Evolutionary conservation across 2,888 invertebrate species (phyloP), one percentile per base, ranked within the genome.

Genomic region (Troides aeacus): DNA sequence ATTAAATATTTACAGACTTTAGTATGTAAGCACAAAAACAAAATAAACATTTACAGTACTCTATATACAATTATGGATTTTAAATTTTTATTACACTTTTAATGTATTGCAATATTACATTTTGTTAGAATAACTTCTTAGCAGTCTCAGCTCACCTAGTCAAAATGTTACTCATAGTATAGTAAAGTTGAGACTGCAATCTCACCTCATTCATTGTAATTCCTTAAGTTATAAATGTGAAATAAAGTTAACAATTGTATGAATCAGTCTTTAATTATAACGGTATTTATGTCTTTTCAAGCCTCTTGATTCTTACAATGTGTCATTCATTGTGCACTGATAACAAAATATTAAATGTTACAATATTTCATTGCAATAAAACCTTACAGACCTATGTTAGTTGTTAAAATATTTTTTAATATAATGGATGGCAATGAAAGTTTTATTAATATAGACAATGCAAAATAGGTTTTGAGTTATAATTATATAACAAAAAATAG

Each of bases 231-330:
- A 77, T 84, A 84, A 81, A 78, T 83, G 82, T 78, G 80, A 80
- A 90, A 86, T 90, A 88, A 87, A 84, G 80, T 83, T 77, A 81
- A 81, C 84, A 88, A 89, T 88, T 86, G 85, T 85, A 86, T 88
- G 82, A 84, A 78, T 92, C 91, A 91, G 92, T 92, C 91, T 92
- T 92, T 90, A 72, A 87, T 89, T 92, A 81, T 6, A 50, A 39
- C 8, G 64, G 67, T 63, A 71, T 66, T 46, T 65, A 39, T 50
- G 23, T 58, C 53, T 65, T 63, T 56, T 62, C 46, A 46, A 42
- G 24, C 46, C n/a, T 66, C 42, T 66, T 65, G 46, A 23, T 58
- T 58, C 57, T n/a, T 53, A 53, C 53, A 53, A 53, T n/a, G 4
- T 18, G 18, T 53, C 23, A 58, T 23, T 12, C 24, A 53, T n/a